phyloP scores from a whole-genome alignment of 2,113 vertebrate genomes.

The Muntiacus reevesi region DNA sequence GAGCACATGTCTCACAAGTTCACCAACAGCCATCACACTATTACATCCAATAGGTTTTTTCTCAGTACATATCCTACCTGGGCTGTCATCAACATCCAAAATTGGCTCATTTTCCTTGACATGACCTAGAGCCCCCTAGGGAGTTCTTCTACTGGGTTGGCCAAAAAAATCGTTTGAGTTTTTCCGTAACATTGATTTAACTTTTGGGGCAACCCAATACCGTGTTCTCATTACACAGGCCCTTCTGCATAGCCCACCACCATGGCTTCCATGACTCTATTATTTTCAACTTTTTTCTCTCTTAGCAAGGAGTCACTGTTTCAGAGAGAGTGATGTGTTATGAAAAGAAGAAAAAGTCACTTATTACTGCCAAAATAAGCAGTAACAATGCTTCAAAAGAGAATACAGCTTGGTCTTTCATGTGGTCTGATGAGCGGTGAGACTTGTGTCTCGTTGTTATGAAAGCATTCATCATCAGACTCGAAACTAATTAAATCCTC shows the following conservation, averaged over 20 bases:
- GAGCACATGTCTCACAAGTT: neutral
- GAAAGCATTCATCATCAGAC: neutral
- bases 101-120: neutral
- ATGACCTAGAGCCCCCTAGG: neutral
- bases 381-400: neutral
- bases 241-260: neutral
- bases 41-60: neutral
- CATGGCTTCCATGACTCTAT: neutral
- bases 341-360: neutral
- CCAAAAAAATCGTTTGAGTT: neutral
- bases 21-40: neutral
- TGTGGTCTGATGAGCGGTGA: neutral
- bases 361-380: neutral
- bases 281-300: neutral
- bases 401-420: neutral
- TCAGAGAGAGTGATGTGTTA: neutral
- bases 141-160: neutral
- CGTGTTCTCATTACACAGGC: neutral
- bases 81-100: neutral
- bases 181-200: neutral
- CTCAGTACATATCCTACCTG: neutral
- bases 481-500: neutral
- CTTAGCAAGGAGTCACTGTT: neutral
- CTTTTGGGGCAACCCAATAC: neutral
- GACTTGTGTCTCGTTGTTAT: neutral